Evolutionary conservation across 2,888 invertebrate genomes (phyloP).

Genomic region (Chrysina gloriosa): DNA sequence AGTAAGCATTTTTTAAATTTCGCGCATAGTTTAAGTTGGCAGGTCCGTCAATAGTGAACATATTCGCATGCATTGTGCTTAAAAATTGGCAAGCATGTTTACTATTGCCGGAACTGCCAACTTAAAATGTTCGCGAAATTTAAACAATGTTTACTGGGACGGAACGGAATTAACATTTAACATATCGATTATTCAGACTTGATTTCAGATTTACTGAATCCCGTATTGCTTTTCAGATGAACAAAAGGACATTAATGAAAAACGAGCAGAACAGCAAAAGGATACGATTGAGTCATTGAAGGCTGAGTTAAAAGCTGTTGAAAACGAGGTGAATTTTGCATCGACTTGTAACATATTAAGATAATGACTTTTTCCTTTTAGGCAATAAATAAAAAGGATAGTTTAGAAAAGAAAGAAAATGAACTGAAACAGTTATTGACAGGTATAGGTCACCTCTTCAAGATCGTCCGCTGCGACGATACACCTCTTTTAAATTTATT

Average conservation of each 20-base stretch:
- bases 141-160: too few relatives aligned
- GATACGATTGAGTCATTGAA: slow-evolving; percentile 71
- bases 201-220: too few relatives aligned
- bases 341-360: not conserved
- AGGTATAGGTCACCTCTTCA: slow-evolving; percentile 69
- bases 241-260: slow-evolving; percentile 70
- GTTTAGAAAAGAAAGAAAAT: slow-evolving; percentile 54
- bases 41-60: too few relatives aligned
- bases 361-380: slow-evolving; percentile 6
- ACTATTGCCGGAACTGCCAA: too few relatives aligned
- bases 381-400: slow-evolving; percentile 24
- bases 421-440: slow-evolving; percentile 60
- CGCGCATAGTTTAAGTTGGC: too few relatives aligned
- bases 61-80: too few relatives aligned
- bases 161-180: too few relatives aligned
- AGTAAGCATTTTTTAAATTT: too few relatives aligned
- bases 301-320: slow-evolving; percentile 67
- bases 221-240: slow-evolving; percentile 66
- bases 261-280: slow-evolving; percentile 70
- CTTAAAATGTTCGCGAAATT: too few relatives aligned
- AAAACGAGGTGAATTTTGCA: slow-evolving; percentile 60
- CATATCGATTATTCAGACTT: too few relatives aligned
- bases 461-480: slow-evolving; percentile 77
- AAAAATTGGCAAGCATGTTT: too few relatives aligned
- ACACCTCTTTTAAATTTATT: slow-evolving; percentile 78